Base-by-base conservation (phyloP, 2,797 vertebrate genomes). In the Vespertilio murinus region DNA sequence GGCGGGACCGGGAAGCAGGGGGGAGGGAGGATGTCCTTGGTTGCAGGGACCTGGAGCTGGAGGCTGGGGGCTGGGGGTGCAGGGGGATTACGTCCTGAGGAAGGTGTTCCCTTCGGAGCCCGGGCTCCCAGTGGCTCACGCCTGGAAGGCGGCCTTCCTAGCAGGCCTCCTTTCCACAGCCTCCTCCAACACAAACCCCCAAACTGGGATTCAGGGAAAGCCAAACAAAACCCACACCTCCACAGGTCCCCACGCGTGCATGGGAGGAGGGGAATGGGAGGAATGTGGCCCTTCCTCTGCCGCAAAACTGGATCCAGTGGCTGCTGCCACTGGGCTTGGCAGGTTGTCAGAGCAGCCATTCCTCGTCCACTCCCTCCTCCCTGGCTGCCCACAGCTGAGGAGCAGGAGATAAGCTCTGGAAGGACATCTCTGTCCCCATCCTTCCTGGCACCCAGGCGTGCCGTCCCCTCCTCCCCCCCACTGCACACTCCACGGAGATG, bases 121-220 rank as follows among this genome's bases (percentile, higher is more conserved):
- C 59, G 84, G 4, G 45, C 40, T 93, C 79, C 52, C 73, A 54
- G n/a, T 7, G 64, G 92, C 78, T 90, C 61, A 23, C 0, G 74
- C 49, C 70, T 75, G 77, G 52, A 89, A 93, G 64, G 12, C 67
- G 59, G 81, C n/a, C 90, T 1, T 86, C 52, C 52, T 67, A 40
- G 33, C n/a, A 20, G 11, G 47, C n/a, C 67, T 77, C 83, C 45
- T 94, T 83, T 74, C 70, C 75, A 88, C n/a, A 47, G 54, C 47
- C n/a, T 86, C 61, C 47, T 94, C 93, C 87, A 89, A 94, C 73
- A 79, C 90, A 79, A 94, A 77, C 54, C 83, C 94, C 83, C 47
- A 54, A 77, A 93, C 23, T 25, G 42, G 47, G 59, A 84, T 81
- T 61, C 83, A 77, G 88, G n/a, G 84, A 88, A 97, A 88, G 79